Base-by-base conservation (phyloP, 2,113 vertebrate genomes). In the Stigmatopora nigra region DNA sequence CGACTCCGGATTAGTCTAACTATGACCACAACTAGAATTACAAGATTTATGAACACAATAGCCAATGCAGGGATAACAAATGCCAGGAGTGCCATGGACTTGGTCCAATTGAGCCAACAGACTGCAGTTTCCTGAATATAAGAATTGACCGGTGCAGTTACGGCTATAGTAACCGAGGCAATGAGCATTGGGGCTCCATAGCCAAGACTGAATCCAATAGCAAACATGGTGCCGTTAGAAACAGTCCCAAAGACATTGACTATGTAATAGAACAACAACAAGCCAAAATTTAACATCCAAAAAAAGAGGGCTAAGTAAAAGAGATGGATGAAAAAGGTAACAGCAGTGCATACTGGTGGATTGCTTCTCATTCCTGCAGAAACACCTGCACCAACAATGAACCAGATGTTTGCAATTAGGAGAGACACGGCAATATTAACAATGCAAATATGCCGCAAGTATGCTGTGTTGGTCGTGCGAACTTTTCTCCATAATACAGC, bases 281-380 rank as follows among this genome's bases (percentile, higher is more conserved):
- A 75, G 0, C 86, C 92, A 45, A 91, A 84, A 9, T 90, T 75
- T 1, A 95, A 68, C 93, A 95, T 95, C 93, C 93, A 95, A 77
- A 94, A 95, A 80, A 95, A 95, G 65, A 94, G 63, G 25, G 90
- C 84, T 5, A 95, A 89, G 70, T 94, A 95, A 70, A 88, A 88
- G 14, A 86, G 70, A 71, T 88, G 86, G 61, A 84, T 78, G 8
- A 88, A 86, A 72, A 88, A 92, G 76, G 92, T 91, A 38, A 88
- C 86, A 0, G 85, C 81, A 0, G 77, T 80, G 71, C 93, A 95
- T 17, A 82, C 56, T 7, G 44, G 0, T 10, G 0, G 0, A 19
- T 59, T 63, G 15, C 20, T 19, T 0, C 1, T 1, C 0, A 58
- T 0, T 5, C n/a, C 3, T 1, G 63, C 48, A 22, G 80, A 58